Percentiles rank a stretch among this genome's conserved stretches.
Evolutionary conservation across 2,888 invertebrate species (phyloP).

Genomic region (Drosophila tanythrix): DNA sequence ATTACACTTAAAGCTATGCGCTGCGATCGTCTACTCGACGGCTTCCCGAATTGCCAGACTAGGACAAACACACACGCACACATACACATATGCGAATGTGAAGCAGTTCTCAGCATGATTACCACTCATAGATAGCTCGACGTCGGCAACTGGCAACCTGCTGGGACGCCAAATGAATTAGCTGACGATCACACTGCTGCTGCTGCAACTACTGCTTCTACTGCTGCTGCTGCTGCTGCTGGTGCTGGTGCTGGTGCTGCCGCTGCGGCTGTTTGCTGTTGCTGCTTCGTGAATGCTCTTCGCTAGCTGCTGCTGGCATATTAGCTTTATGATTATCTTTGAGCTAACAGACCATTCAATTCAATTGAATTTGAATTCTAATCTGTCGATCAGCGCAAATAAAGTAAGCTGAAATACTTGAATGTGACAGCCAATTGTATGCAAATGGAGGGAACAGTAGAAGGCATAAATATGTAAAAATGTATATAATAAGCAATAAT

Average conservation of each 20-base stretch:
- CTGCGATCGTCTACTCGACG: constrained; percentile 33
- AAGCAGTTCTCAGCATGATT: constrained; percentile 75
- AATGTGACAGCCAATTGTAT: neutral
- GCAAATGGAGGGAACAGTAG: neutral
- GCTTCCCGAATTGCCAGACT: constrained; percentile 64
- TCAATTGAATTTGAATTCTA: neutral
- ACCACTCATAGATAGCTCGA: constrained; percentile 79
- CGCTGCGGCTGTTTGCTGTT: constrained; percentile 17
- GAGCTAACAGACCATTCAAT: neutral
- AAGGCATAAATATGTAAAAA: neutral
- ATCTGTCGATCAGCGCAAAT: neutral
- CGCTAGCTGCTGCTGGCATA: constrained; percentile 9
- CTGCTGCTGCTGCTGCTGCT: constrained; percentile 28
- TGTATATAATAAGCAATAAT: neutral
- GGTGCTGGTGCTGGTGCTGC: constrained; percentile 20
- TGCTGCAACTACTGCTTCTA: constrained; percentile 23
- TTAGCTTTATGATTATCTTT: constrained; percentile 28
- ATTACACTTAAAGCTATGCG: constrained; percentile 71
- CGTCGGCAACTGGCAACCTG: constrained; percentile 66
- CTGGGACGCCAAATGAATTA: constrained; percentile 81
- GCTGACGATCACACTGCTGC: constrained; percentile 62
- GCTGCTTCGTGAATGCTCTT: constrained; percentile 41
- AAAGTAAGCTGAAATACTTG: neutral
- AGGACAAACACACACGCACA: constrained; percentile 21
- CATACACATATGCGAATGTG: constrained; percentile 44